Evolutionary conservation across 2,797 vertebrate species (phyloP), one percentile per base, ranked within the genome.

Genomic region (Eidolon dupreanum): DNA sequence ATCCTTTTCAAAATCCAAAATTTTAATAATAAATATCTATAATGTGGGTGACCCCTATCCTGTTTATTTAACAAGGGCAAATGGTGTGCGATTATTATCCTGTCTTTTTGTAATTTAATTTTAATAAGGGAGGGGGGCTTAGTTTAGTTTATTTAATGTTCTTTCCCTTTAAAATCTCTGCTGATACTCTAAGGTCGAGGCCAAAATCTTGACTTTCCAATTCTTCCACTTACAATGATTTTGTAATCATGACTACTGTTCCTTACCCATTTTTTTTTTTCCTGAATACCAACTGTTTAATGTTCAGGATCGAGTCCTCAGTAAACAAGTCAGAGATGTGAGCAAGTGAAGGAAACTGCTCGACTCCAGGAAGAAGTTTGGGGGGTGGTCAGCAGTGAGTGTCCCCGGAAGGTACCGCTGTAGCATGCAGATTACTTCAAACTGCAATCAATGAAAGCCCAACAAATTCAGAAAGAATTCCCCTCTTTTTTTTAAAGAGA

Each of bases 261-360:
- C 65, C 36, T 36, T n/a, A 65, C 19, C 43, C 22, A 0, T 38
- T 92, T 71, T 92, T 90, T 93, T 33, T 24, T 28, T 38, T 19
- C 31, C 82, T 15, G 38, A 94, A 79, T 31, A 71, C 28, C 59
- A 96, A 31, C 61, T 90, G 33, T 73, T 92, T 68, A 65, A 53
- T 95, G 77, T n/a, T 94, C 85, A 82, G 12, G 20, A 93, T 70
- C 91, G 71, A 8, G 49, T 28, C 43, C 59, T 41, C 0, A 0
- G 38, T 38, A 92, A 96, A 83, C 43, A 66, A 53, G 90, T 46
- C 74, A 82, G 88, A 83, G 33, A 85, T 82, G 51, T 4, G 19
- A 71, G 26, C 82, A 90, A 43, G 33, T 43, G 84, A 94, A 57
- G 51, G 96, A 96, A 96, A 92, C 51, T 13, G 24, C 83, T 83